These are phyloP conservation scores for Pimpla rufipes DNA, from an alignment of 2,888 invertebrate genomes.

Conservation along the genomic window DNA sequence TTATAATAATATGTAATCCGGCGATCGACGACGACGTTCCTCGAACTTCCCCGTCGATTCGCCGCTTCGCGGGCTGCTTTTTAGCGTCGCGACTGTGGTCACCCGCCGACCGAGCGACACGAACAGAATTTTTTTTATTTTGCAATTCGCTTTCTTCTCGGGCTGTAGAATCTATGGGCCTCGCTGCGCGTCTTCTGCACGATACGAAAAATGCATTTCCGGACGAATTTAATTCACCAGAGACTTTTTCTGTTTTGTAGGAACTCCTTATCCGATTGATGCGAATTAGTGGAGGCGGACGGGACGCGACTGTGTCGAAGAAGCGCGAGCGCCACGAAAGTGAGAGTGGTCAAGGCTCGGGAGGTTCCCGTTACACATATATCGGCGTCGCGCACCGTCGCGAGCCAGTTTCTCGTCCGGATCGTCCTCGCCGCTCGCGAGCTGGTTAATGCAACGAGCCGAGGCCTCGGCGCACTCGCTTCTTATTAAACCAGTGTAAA, in stretches of 20 bases:
- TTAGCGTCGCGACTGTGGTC: conserved; percentile 5
- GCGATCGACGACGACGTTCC: conserved; percentile 11
- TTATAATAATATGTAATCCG: conserved; percentile 42
- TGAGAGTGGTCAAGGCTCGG: conserved; percentile 75
- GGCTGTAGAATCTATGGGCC: background rate
- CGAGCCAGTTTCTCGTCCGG: conserved; percentile 44
- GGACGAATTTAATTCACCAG: background rate
- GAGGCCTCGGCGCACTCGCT: background rate
- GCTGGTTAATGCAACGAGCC: conserved; percentile 17
- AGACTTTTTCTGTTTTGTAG: background rate
- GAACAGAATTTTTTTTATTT: background rate
- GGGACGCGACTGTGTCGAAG: background rate
- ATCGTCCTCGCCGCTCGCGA: conserved; percentile 29
- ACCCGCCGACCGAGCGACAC: background rate
- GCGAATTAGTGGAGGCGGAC: conserved; percentile 1
- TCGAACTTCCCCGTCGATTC: conserved; percentile 3
- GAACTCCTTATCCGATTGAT: background rate
- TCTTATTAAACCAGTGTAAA: conserved; percentile 19
- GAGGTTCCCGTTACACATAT: conserved; percentile 48
- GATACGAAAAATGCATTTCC: background rate
- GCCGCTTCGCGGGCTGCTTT: background rate
- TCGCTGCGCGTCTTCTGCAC: background rate
- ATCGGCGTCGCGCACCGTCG: conserved; percentile 31
- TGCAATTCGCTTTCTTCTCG: conserved; percentile 6
- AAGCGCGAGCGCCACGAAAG: conserved; percentile 69